A percentile compares a stretch with the other conserved stretches of the same genome.
Conservation (phyloP, 2,797 vertebrate species). For the Ispidina lecontei region DNA sequence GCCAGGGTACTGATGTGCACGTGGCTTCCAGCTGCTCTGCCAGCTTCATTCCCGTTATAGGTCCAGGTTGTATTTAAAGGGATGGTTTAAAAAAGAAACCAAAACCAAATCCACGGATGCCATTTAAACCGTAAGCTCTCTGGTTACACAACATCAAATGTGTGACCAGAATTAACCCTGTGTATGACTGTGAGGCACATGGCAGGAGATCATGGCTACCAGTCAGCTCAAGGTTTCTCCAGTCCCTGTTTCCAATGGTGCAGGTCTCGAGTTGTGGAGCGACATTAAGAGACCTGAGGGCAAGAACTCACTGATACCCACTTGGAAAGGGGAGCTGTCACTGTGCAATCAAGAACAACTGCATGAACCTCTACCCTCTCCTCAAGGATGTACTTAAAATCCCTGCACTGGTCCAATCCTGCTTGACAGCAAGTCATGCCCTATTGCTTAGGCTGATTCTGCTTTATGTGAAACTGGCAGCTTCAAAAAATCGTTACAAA, state of each 20-base stretch:
- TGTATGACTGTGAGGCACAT: neutral
- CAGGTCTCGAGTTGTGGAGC: conserved; percentile 18
- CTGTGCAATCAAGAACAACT: conserved; percentile 23
- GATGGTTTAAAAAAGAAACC: neutral
- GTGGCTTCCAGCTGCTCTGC: neutral
- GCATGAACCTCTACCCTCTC: conserved; percentile 3
- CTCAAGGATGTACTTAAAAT: neutral
- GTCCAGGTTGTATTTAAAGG: neutral
- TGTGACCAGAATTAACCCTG: conserved; percentile 1
- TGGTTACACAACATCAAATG: neutral
- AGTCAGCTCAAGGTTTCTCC: conserved; percentile 11
- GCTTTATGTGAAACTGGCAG: neutral
- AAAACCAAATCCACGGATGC: neutral
- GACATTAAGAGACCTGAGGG: conserved; percentile 38
- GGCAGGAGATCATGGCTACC: neutral
- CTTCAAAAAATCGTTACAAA: neutral
- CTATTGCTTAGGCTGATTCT: neutral
- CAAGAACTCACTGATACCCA: neutral
- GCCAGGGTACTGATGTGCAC: neutral
- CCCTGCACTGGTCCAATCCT: neutral
- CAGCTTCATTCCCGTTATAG: neutral
- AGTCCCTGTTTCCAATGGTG: conserved; percentile 19
- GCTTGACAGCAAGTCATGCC: neutral
- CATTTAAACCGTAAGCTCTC: neutral
- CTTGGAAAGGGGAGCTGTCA: neutral